Evolutionary conservation across 2,888 invertebrate genomes (phyloP).

Genomic region (Lasioglossum calceatum): DNA sequence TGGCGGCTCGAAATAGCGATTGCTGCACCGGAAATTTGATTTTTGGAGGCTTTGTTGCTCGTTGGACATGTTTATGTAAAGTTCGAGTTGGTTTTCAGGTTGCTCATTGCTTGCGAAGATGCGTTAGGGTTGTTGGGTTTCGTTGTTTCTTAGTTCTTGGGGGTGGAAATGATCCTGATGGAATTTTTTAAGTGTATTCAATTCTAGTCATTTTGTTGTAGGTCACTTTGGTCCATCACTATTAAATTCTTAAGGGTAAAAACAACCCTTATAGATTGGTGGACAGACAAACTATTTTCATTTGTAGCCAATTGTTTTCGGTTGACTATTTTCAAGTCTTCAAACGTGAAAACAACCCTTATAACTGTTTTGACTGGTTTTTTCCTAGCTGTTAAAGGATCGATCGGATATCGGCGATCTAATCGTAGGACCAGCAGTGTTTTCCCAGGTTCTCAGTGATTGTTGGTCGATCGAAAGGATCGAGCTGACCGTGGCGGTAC

Average conservation of each 20-base stretch:
- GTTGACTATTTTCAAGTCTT: background rate
- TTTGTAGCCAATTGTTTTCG: background rate
- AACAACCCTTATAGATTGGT: background rate
- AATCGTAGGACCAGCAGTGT: background rate
- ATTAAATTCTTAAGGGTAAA: background rate
- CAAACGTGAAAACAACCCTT: background rate
- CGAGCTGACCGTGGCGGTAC: constrained; percentile 32
- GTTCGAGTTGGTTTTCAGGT: background rate
- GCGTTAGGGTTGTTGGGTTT: background rate
- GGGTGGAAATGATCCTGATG: background rate
- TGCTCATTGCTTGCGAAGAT: background rate
- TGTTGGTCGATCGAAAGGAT: constrained; percentile 36
- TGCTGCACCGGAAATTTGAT: background rate
- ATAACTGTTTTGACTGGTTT: background rate
- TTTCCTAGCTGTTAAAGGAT: background rate
- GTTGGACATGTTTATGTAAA: background rate
- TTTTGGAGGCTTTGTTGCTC: background rate
- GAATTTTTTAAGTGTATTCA: no score
- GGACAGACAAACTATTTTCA: background rate
- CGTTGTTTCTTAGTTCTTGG: background rate
- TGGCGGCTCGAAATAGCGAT: background rate
- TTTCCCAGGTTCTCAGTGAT: constrained; percentile 12
- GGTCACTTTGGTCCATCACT: no score
- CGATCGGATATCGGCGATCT: background rate
- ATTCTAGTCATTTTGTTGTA: no score